Percentiles rank a stretch among this genome's conserved stretches.
Conservation (phyloP, 2,797 vertebrate genomes). For the Danio kyathit region DNA sequence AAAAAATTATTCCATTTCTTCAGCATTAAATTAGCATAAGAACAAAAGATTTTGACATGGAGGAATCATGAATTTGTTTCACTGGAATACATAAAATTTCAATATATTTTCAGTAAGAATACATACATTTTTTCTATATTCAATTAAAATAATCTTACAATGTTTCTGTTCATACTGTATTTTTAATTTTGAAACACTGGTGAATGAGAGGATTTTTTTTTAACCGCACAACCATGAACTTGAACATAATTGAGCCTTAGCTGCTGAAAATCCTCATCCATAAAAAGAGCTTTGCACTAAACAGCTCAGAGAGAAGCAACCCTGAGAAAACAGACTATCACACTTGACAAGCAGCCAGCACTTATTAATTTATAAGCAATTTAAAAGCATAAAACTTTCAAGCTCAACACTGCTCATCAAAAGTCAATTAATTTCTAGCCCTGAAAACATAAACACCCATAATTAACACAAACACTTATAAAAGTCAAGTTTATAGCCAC, state of each 20-base stretch:
- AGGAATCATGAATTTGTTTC: not conserved
- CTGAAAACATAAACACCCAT: slow-evolving; percentile 38
- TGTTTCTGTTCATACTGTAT: not conserved
- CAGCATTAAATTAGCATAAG: not conserved
- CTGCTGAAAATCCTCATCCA: not conserved
- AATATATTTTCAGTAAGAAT: not conserved
- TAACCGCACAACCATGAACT: not conserved
- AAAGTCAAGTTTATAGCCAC: slow-evolving; percentile 9
- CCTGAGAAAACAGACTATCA: not conserved
- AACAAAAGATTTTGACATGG: not conserved
- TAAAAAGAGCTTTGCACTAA: not conserved
- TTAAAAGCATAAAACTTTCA: not conserved
- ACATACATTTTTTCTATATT: not conserved
- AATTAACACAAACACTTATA: slow-evolving; percentile 34
- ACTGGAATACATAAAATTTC: not conserved
- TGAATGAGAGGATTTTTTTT: too few species aligned
- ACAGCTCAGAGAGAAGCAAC: not conserved
- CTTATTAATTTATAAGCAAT: slow-evolving; percentile 1
- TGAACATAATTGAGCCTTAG: not conserved
- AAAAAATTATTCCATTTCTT: too few species aligned
- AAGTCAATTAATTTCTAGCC: slow-evolving; percentile 13
- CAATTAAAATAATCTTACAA: not conserved
- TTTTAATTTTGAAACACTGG: not conserved
- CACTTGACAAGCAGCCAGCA: slow-evolving; percentile 4
- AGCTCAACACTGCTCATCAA: slow-evolving; percentile 6